Evolutionary conservation across 2,797 vertebrate species (phyloP).

Genomic region (Lateolabrax maculatus): DNA sequence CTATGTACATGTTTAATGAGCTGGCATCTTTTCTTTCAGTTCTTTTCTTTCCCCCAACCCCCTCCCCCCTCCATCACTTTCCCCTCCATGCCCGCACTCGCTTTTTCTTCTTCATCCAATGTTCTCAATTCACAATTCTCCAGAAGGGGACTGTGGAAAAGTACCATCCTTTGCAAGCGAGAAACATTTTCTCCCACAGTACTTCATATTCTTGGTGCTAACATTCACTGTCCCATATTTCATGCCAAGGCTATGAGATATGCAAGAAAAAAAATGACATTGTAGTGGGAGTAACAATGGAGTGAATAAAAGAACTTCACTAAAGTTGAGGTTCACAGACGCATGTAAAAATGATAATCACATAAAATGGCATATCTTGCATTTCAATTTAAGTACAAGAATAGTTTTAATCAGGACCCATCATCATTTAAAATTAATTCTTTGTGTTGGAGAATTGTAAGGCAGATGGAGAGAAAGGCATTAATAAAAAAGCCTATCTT

Average conservation of each 20-base stretch:
- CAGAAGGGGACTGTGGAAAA: conserved; percentile 64
- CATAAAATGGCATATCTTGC: conserved; percentile 71
- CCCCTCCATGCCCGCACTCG: conserved; percentile 54
- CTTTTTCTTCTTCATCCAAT: conserved; percentile 61
- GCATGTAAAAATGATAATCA: conserved; percentile 56
- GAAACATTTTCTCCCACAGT: conserved; percentile 49
- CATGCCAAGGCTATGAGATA: conserved; percentile 61
- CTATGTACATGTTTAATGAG: conserved; percentile 78
- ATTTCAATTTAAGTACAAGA: conserved; percentile 79
- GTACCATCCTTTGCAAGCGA: conserved; percentile 52
- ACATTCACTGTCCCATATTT: conserved; percentile 68
- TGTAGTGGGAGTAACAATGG: conserved; percentile 65
- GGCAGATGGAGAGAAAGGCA: conserved; percentile 52
- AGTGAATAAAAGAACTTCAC: conserved; percentile 66
- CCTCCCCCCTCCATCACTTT: conserved; percentile 54
- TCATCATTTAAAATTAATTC: conserved; percentile 70
- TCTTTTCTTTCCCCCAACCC: background rate
- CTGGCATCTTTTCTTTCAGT: conserved; percentile 70
- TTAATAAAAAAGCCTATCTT: conserved; percentile 68
- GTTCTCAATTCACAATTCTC: conserved; percentile 59
- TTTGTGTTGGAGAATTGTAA: conserved; percentile 67
- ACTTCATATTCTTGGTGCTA: conserved; percentile 62
- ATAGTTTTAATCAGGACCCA: conserved; percentile 73
- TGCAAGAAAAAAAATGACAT: conserved; percentile 46
- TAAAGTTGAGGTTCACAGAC: conserved; percentile 33